Evolutionary conservation across 2,888 invertebrate species (phyloP).

Genomic region (Hypselothyrea guttata): DNA sequence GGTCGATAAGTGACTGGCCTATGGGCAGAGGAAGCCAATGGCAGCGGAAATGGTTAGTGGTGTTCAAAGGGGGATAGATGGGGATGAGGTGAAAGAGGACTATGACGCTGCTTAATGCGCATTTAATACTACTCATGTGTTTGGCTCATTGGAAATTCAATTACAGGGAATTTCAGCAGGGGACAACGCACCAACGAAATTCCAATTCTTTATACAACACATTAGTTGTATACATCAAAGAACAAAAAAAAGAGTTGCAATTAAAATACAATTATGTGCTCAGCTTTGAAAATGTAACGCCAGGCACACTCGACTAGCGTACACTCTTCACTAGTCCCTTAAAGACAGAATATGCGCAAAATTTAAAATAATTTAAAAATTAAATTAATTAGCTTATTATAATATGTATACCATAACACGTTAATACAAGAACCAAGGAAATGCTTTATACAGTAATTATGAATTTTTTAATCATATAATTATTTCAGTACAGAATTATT

Average conservation of each 20-base stretch:
- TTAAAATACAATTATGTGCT: constrained; percentile 58
- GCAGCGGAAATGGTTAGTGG: constrained; percentile 5
- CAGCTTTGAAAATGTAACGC: constrained; percentile 31
- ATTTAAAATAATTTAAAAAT: too few relatives aligned
- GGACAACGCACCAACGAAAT: constrained; percentile 8
- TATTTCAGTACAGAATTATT: too few relatives aligned
- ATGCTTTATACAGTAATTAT: too few relatives aligned
- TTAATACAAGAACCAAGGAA: too few relatives aligned
- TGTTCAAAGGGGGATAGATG: neutral
- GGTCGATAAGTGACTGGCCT: constrained; percentile 61
- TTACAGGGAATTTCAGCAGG: constrained; percentile 26
- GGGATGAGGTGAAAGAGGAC: neutral
- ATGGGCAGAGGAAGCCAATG: constrained; percentile 39
- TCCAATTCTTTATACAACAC: constrained; percentile 17
- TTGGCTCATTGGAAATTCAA: constrained; percentile 41
- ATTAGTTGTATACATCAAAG: constrained; percentile 42
- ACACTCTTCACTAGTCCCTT: neutral
- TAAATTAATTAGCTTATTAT: too few relatives aligned
- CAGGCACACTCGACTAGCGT: constrained; percentile 15
- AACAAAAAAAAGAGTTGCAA: constrained; percentile 52
- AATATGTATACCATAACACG: too few relatives aligned
- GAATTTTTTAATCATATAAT: too few relatives aligned
- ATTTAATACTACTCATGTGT: constrained; percentile 55
- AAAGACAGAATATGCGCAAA: too few relatives aligned
- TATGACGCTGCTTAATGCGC: constrained; percentile 48